Conservation (phyloP, 2,113 vertebrate species). For the Epinephelus cyanopodus region DNA sequence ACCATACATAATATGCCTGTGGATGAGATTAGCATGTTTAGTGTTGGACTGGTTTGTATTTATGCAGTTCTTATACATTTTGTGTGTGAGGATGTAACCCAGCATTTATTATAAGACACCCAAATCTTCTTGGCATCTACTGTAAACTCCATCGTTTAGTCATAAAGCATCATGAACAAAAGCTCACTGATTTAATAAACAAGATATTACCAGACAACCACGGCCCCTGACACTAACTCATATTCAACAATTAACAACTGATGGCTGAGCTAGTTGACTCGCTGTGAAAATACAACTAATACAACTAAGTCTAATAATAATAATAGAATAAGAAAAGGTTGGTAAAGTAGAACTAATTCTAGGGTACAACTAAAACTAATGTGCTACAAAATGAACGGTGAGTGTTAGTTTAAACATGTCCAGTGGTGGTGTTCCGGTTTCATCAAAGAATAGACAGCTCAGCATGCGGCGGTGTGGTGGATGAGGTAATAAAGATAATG, state of each 20-base stretch:
- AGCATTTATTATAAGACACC: slow-evolving; percentile 37
- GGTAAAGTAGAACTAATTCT: slow-evolving; percentile 32
- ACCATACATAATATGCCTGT: slow-evolving; percentile 24
- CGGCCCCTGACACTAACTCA: slow-evolving; percentile 42
- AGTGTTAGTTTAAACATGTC: slow-evolving; percentile 46
- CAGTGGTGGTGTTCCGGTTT: slow-evolving; percentile 45
- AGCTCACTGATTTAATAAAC: slow-evolving; percentile 46
- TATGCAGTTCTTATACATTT: slow-evolving; percentile 37
- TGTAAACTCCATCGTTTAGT: slow-evolving; percentile 48
- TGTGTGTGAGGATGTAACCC: slow-evolving; percentile 21
- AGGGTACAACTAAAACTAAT: slow-evolving; percentile 68
- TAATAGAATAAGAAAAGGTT: slow-evolving; percentile 30
- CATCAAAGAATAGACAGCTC: slow-evolving; percentile 61
- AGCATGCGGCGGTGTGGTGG: slow-evolving; percentile 61
- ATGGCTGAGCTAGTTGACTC: slow-evolving; percentile 34
- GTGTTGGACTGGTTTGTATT: slow-evolving; percentile 33
- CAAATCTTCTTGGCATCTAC: slow-evolving; percentile 49
- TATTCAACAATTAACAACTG: slow-evolving; percentile 53
- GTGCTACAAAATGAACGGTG: slow-evolving; percentile 62
- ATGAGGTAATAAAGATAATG: slow-evolving; percentile 70
- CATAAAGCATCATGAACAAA: slow-evolving; percentile 46
- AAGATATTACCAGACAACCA: slow-evolving; percentile 48
- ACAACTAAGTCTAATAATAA: slow-evolving; percentile 31
- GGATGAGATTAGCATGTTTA: slow-evolving; percentile 41
- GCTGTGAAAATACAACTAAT: slow-evolving; percentile 52